A percentile compares a stretch with the other conserved stretches of the same genome.
Evolutionary conservation across 2,888 invertebrate species (phyloP).

Genomic region (Leptopilina drosophilae): DNA sequence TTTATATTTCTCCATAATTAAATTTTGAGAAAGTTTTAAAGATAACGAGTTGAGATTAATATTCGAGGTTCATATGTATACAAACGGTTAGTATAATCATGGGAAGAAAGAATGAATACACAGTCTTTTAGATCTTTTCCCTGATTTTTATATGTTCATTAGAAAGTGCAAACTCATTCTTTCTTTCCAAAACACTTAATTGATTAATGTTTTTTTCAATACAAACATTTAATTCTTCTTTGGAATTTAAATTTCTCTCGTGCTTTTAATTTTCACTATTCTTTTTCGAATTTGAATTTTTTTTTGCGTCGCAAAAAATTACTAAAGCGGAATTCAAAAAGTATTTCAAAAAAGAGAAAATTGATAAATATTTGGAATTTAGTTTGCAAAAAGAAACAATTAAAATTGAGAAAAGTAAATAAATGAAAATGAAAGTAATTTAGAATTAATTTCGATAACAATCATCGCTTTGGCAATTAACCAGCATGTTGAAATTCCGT

Average conservation of each 20-base stretch:
- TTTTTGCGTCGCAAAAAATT: too few relatives aligned
- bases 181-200: background rate
- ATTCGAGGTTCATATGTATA: background rate
- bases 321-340: too few relatives aligned
- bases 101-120: constrained; percentile 13
- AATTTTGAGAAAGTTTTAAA: background rate
- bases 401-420: background rate
- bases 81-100: background rate
- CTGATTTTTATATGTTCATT: background rate
- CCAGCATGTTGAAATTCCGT: constrained; percentile 26
- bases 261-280: too few relatives aligned
- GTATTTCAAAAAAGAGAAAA: too few relatives aligned
- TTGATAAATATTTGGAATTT: background rate
- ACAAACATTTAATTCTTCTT: too few relatives aligned
- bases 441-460: background rate
- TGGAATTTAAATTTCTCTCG: too few relatives aligned
- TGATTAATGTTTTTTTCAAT: background rate
- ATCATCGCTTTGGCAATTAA: constrained; percentile 29
- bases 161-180: constrained; percentile 26
- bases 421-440: background rate
- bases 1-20: constrained; percentile 4
- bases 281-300: too few relatives aligned
- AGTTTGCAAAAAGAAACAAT: background rate
- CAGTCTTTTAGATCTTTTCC: constrained; percentile 8
- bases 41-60: constrained; percentile 3